Evolutionary conservation across 2,888 invertebrate species (phyloP).

Genomic region (Euzetes globulus): DNA sequence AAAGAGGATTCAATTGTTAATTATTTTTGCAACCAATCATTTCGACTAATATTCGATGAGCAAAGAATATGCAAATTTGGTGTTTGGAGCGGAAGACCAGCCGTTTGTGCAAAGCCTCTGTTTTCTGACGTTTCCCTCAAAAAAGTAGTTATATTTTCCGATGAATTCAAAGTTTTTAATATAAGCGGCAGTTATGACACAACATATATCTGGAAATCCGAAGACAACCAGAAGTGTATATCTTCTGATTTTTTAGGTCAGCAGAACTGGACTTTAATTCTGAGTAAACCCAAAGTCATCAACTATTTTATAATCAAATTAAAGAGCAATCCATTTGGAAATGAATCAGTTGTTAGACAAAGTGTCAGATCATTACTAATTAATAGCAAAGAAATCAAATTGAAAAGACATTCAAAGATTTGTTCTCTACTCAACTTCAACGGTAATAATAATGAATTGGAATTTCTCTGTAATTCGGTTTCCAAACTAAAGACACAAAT

Average conservation of each 20-base stretch:
- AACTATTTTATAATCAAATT: conserved; percentile 4
- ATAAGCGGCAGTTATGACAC: conserved; percentile 1
- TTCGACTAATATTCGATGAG: background rate
- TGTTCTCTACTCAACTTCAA: conserved; percentile 3
- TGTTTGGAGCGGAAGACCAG: conserved; percentile 11
- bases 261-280: conserved; percentile 1
- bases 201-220: background rate
- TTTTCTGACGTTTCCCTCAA: background rate
- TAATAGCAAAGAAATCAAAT: background rate
- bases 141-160: background rate
- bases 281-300: background rate
- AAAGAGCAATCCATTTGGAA: background rate
- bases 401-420: background rate
- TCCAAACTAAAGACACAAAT: background rate
- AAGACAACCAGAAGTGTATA: background rate
- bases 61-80: conserved; percentile 10
- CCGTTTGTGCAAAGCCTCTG: background rate
- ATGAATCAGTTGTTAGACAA: background rate
- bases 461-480: background rate
- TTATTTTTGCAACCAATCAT: background rate
- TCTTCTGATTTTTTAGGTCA: background rate
- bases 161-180: background rate
- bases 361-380: background rate
- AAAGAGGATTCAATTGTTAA: background rate
- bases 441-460: conserved; percentile 4